Base-by-base conservation (phyloP, 2,797 vertebrate species). In the Podargus strigoides region DNA sequence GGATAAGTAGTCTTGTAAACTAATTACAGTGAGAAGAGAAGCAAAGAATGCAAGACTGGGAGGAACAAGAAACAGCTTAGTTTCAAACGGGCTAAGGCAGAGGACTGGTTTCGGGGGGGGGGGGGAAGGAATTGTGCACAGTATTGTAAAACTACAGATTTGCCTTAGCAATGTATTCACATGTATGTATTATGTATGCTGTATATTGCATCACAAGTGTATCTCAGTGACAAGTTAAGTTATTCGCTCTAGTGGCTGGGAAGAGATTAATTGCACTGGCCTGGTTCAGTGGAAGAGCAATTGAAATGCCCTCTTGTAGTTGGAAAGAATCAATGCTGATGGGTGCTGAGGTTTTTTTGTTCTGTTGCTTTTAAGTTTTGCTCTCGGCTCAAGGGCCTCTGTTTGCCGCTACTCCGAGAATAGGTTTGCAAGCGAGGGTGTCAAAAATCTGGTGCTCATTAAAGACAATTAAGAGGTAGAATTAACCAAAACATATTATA, bases 381-480 rank as follows among this genome's bases (percentile, higher is more conserved):
- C 56, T 73, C 60, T 95, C 95, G 96, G 86, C 86, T 96, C 87
- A 86, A 97, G 92, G 92, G 79, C 91, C 97, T 94, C 74, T 91
- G 80, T 76, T 96, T 91, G 69, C 78, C 78, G 93, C 64, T 92
- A 56, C 91, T 97, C 84, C 94, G 87, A 95, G 87, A 97, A 96
- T 41, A 96, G 81, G 80, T 92, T 96, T 97, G 94, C 44, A 76
- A 96, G 95, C 83, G 74, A 97, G 95, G 96, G 94, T 93, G 89
- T 97, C 24, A 18, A 91, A 96, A 98, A 98, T 98, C 98, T 98
- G 98, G 96, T 98, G 97, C 96, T 98, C 98, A 97, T 98, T 98
- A 98, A 92, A 98, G 97, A 98, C 98, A 99, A 99, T 99, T 98
- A 99, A 98, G 98, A 98, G 94, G 97, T 98, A 97, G 98, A 98